Evolutionary conservation across 2,113 vertebrate genomes (phyloP).

Genomic region (Trichomycterus rosablanca): DNA sequence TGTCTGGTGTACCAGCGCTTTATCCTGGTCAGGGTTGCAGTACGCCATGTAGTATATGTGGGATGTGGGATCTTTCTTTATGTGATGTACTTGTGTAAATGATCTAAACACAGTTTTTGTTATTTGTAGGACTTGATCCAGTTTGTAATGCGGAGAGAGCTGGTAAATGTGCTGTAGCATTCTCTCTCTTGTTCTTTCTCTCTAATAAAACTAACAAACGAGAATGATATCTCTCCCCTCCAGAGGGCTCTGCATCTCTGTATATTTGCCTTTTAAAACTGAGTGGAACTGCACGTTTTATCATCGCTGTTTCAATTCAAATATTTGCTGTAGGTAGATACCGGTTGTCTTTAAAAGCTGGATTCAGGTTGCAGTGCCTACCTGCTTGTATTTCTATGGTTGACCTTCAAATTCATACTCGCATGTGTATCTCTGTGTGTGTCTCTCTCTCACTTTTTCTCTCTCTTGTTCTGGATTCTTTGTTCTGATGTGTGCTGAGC

Average conservation of each 20-base stretch:
- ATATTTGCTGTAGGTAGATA: conserved; percentile 4
- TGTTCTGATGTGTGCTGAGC: conserved; percentile 55
- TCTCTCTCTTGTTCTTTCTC: conserved; percentile 30
- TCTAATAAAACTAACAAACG: conserved; percentile 43
- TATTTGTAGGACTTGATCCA: conserved; percentile 73
- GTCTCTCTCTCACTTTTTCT: conserved; percentile 20
- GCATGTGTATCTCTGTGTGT: conserved; percentile 34
- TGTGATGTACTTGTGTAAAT: no score
- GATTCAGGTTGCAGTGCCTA: conserved; percentile 22
- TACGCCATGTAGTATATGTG: no score
- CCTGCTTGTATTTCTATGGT: conserved; percentile 22
- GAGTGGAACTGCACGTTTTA: not conserved
- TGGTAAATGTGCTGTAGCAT: conserved; percentile 56
- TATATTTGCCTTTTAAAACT: not conserved
- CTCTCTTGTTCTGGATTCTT: conserved; percentile 24
- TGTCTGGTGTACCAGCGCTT: no score
- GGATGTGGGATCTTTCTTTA: no score
- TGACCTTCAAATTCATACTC: conserved; percentile 10
- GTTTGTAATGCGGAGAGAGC: conserved; percentile 73
- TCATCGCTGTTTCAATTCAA: not conserved
- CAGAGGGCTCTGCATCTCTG: conserved; percentile 33
- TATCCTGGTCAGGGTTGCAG: no score
- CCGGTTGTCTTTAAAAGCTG: conserved; percentile 6
- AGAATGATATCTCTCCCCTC: conserved; percentile 51
- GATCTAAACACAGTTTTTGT: conserved; percentile 56